A percentile compares a stretch with the other conserved stretches of the same genome.
phyloP scores from a whole-genome alignment of 1,140 invertebrate genomes.

The Agrilus planipennis region DNA sequence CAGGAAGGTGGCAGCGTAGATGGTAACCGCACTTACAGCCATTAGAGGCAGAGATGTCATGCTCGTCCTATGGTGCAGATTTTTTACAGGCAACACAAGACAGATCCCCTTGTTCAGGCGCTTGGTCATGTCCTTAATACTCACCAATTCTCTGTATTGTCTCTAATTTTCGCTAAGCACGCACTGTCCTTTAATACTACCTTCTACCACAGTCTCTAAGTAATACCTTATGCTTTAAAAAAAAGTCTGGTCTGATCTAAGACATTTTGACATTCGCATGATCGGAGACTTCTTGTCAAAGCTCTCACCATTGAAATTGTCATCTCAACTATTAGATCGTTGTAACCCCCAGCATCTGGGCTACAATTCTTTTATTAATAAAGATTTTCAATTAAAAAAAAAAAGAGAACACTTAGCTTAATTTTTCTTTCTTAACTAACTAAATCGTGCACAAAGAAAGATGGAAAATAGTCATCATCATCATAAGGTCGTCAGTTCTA shows the following conservation, averaged over 20 bases:
- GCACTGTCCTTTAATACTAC: constrained; percentile 56
- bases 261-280: not conserved
- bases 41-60: constrained; percentile 76
- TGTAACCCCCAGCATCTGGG: no score
- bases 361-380: no score
- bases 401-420: no score
- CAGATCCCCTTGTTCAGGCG: constrained; percentile 43
- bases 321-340: constrained; percentile 16
- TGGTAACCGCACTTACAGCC: constrained; percentile 79
- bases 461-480: no score
- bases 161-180: constrained; percentile 77
- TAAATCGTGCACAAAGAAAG: no score
- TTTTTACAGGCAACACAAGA: constrained; percentile 81
- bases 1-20: constrained; percentile 56
- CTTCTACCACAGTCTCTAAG: constrained; percentile 62
- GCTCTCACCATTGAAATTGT: constrained; percentile 9
- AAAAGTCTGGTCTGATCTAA: constrained; percentile 50
- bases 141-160: constrained; percentile 78
- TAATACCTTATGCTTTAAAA: constrained; percentile 75
- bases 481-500: no score
- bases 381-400: no score
- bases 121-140: constrained; percentile 63
- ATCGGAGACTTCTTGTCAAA: constrained; percentile 7
- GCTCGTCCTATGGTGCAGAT: constrained; percentile 48
- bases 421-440: no score